Evolutionary conservation across 2,797 vertebrate genomes (phyloP).

Genomic region (Mormyrops attenuatus): DNA sequence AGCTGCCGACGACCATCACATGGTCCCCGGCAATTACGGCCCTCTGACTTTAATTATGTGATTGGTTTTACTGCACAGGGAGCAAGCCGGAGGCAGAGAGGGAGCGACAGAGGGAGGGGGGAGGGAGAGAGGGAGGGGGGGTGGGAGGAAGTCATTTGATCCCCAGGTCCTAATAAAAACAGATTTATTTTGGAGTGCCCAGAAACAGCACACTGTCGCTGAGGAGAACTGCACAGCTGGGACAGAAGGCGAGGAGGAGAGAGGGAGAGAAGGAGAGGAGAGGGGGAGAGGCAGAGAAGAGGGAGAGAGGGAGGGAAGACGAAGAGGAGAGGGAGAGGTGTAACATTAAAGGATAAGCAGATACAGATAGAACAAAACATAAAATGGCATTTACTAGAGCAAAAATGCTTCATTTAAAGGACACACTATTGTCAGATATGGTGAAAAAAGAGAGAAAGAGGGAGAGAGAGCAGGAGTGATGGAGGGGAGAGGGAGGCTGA

Average conservation of each 20-base stretch:
- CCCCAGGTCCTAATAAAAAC: constrained; percentile 51
- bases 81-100: constrained; percentile 11
- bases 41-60: constrained; percentile 57
- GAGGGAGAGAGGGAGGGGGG: neutral
- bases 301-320: neutral
- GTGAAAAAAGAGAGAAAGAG: neutral
- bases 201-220: constrained; percentile 49
- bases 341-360: neutral
- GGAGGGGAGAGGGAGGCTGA: constrained; percentile 4
- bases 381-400: neutral
- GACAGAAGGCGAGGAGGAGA: constrained; percentile 22
- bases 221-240: constrained; percentile 34
- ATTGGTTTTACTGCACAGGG: constrained; percentile 45
- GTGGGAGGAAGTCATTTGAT: constrained; percentile 40
- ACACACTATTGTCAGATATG: neutral
- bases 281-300: no score
- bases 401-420: neutral
- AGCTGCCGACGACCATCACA: constrained; percentile 53
- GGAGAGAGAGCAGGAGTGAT: constrained; percentile 5
- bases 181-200: constrained; percentile 60
- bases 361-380: neutral
- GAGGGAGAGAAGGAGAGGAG: neutral
- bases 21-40: constrained; percentile 54
- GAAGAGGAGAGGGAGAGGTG: neutral
- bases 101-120: constrained; percentile 1